phyloP scores from a whole-genome alignment of 2,113 vertebrate genomes.

The Podarcis cretensis region DNA sequence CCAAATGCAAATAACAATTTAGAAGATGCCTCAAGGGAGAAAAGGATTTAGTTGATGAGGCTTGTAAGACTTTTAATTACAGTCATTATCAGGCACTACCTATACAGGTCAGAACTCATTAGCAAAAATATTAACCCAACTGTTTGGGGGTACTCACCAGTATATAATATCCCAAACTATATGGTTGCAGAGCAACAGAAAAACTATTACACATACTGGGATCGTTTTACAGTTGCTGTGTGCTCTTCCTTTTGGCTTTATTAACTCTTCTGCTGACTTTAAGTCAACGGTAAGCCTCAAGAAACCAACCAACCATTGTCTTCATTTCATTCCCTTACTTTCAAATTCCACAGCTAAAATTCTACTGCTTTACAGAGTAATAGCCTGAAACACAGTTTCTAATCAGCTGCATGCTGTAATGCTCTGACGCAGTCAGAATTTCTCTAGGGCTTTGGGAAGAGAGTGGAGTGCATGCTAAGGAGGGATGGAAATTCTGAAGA shows the following conservation, averaged over 20 bases:
- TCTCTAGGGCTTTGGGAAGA: slow-evolving; percentile 11
- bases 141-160: slow-evolving; percentile 59
- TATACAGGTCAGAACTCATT: slow-evolving; percentile 70
- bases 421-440: slow-evolving; percentile 10
- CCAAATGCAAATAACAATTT: slow-evolving; percentile 66
- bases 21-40: slow-evolving; percentile 69
- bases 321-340: slow-evolving; percentile 1
- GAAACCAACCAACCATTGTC: neutral
- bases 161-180: slow-evolving; percentile 49
- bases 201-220: slow-evolving; percentile 47
- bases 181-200: slow-evolving; percentile 32
- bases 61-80: slow-evolving; percentile 70
- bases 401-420: neutral
- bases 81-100: slow-evolving; percentile 66
- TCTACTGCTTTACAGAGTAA: slow-evolving; percentile 14
- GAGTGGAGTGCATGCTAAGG: neutral
- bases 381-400: neutral
- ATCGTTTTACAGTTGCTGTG: slow-evolving; percentile 15
- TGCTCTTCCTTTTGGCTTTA: slow-evolving; percentile 1
- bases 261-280: neutral
- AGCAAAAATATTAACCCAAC: slow-evolving; percentile 70
- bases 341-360: slow-evolving; percentile 16
- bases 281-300: slow-evolving; percentile 7
- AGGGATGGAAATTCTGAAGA: neutral
- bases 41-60: slow-evolving; percentile 63